phyloP scores from a whole-genome alignment of 2,113 vertebrate species.

The Oriolus oriolus region DNA sequence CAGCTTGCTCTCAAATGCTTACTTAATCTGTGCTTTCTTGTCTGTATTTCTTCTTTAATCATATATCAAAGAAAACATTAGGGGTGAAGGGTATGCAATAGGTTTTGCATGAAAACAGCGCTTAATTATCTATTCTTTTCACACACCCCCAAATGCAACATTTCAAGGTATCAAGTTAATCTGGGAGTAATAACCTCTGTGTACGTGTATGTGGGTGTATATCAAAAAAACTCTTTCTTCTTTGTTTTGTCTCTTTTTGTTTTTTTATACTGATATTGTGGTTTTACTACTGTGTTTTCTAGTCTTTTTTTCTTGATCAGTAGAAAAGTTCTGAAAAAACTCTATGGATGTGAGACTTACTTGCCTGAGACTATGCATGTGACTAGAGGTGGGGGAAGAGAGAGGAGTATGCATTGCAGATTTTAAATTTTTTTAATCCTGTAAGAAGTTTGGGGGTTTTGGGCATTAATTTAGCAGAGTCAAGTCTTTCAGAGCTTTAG shows the following conservation, averaged over 20 bases:
- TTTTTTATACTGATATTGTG: not conserved
- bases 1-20: not conserved
- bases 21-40: not conserved
- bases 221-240: not conserved
- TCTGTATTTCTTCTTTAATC: slow-evolving; percentile 13
- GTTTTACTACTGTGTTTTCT: not conserved
- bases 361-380: not conserved
- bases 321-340: not conserved
- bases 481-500: not conserved
- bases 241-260: not conserved
- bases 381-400: not conserved
- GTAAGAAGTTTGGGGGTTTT: not conserved
- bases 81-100: not conserved
- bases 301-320: not conserved
- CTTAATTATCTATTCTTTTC: not conserved
- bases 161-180: not conserved
- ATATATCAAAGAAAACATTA: not conserved
- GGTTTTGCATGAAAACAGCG: not conserved
- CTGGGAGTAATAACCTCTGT: not conserved
- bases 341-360: not conserved
- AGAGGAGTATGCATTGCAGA: not conserved
- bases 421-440: not conserved
- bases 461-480: not conserved
- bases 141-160: not conserved
- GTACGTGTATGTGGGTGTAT: not conserved